These are phyloP conservation scores for Ecdyonurus torrentis DNA, from an alignment of 2,888 invertebrate genomes.

Conservation along the genomic window DNA sequence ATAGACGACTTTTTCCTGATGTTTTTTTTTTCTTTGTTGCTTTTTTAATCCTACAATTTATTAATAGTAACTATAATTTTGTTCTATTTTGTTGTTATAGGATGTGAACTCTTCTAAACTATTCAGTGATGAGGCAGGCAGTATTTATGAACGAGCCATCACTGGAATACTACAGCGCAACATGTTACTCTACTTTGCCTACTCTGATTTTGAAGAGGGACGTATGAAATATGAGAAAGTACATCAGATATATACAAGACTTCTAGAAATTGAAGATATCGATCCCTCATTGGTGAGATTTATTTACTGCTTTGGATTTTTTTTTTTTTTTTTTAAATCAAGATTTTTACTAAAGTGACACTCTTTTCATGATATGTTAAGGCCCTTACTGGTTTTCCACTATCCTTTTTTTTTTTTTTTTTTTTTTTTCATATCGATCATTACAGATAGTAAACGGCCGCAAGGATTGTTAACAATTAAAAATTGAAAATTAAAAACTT, in stretches of 20 bases:
- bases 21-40: no score
- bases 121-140: conserved; percentile 88
- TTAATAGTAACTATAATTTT: conserved; percentile 4
- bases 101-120: conserved; percentile 84
- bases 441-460: no score
- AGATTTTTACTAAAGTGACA: no score
- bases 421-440: no score
- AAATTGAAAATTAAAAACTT: neutral
- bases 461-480: no score
- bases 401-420: no score
- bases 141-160: conserved; percentile 89
- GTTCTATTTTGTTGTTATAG: conserved; percentile 30
- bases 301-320: no score
- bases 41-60: conserved; percentile 3
- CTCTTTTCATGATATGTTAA: no score
- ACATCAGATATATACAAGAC: conserved; percentile 86
- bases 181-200: conserved; percentile 90
- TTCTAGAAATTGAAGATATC: conserved; percentile 72
- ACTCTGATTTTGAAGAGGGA: conserved; percentile 97
- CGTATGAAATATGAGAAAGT: conserved; percentile 91
- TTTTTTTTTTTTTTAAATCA: no score
- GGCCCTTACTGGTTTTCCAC: no score
- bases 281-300: conserved; percentile 90
- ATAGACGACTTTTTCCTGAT: neutral
- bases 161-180: conserved; percentile 76